phyloP scores from a whole-genome alignment of 2,113 vertebrate genomes.

The Chrysemys picta region DNA sequence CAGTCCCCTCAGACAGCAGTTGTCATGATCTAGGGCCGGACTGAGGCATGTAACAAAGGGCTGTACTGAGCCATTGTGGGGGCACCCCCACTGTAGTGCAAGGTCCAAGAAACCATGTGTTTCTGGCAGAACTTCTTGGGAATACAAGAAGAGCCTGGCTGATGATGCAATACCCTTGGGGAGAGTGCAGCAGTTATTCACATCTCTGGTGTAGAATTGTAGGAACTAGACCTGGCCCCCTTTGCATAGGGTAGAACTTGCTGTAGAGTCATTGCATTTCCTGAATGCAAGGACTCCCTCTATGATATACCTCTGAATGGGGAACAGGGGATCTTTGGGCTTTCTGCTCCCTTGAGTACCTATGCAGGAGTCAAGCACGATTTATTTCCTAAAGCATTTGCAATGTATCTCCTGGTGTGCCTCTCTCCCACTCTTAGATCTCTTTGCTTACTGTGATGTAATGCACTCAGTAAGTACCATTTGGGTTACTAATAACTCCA shows the following conservation, averaged over 20 bases:
- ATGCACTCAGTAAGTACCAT: neutral
- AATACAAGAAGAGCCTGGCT: neutral
- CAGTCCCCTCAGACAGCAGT: neutral
- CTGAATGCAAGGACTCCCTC: neutral
- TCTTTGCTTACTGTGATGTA: neutral
- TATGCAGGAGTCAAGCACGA: neutral
- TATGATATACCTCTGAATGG: neutral
- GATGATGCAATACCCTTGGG: neutral
- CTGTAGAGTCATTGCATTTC: neutral
- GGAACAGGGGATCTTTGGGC: neutral
- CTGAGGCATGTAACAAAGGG: neutral
- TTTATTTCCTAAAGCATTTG: neutral
- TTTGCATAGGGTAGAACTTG: neutral
- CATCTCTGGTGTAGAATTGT: neutral
- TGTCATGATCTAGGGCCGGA: neutral
- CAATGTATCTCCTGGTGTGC: neutral
- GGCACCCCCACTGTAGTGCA: fast-evolving
- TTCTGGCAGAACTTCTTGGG: neutral
- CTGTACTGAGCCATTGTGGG: neutral
- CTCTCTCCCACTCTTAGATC: neutral
- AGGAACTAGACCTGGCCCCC: neutral
- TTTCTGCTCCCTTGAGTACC: neutral
- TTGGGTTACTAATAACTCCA: neutral
- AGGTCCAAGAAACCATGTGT: neutral
- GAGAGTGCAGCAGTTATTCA: neutral